Conservation (phyloP, 2,113 vertebrate species). For the Eidolon helvum region DNA sequence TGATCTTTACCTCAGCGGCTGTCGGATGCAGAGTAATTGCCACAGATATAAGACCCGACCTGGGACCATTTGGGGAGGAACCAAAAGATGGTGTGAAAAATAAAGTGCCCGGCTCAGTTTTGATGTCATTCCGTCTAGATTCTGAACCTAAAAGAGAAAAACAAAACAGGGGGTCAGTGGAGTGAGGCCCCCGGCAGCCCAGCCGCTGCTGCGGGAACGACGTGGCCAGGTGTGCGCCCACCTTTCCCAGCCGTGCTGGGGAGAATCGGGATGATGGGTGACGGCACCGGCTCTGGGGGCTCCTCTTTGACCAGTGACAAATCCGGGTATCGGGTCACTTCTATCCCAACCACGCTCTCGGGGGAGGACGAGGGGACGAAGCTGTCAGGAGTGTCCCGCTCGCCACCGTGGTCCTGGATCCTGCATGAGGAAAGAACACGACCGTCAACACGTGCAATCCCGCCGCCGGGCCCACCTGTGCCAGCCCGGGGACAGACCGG, state of each 20-base stretch:
- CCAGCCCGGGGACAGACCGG: no score
- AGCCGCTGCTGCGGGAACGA: no score
- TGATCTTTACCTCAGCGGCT: constrained; percentile 91
- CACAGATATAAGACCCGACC: constrained; percentile 94
- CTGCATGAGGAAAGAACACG: constrained; percentile 77
- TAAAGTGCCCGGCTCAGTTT: constrained; percentile 87
- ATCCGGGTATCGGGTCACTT: constrained; percentile 94
- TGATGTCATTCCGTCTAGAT: constrained; percentile 90
- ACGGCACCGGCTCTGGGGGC: constrained; percentile 91
- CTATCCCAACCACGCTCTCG: constrained; percentile 92
- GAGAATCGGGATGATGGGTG: constrained; percentile 93
- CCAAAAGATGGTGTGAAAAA: constrained; percentile 88
- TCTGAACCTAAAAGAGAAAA: constrained; percentile 84
- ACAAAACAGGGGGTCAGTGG: no score
- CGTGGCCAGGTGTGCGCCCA: constrained; percentile 66
- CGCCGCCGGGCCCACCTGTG: rapidly evolving
- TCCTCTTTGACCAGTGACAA: constrained; percentile 94
- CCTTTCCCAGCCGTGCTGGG: constrained; percentile 92
- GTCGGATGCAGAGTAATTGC: constrained; percentile 94
- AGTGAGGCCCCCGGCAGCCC: no score
- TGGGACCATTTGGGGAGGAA: constrained; percentile 88
- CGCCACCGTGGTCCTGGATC: constrained; percentile 89
- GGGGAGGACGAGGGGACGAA: constrained; percentile 97
- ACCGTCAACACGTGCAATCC: not conserved
- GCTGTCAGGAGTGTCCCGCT: constrained; percentile 89